These are phyloP conservation scores for Labia minor DNA, from an alignment of 2,888 invertebrate species.

Conservation along the genomic window DNA sequence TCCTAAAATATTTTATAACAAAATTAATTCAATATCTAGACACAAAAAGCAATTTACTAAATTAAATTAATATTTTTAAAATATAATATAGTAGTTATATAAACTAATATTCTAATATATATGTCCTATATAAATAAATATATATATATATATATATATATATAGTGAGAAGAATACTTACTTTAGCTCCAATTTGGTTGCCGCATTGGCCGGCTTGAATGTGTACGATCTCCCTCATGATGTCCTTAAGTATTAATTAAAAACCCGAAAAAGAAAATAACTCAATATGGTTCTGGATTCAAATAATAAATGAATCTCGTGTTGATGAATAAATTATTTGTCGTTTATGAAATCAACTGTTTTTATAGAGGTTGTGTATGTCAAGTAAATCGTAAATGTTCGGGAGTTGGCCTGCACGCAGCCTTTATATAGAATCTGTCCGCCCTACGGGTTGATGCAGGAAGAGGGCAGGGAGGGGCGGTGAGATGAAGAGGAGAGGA, in stretches of 20 bases:
- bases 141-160: background rate
- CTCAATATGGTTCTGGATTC: background rate
- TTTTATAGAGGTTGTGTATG: background rate
- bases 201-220: conserved; percentile 84
- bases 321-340: background rate
- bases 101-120: no score
- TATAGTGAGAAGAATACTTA: conserved; percentile 35
- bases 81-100: no score
- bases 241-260: conserved; percentile 20
- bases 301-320: background rate
- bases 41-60: no score
- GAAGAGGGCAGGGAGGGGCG: background rate
- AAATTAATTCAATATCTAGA: no score
- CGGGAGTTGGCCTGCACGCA: background rate
- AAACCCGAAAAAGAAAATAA: background rate
- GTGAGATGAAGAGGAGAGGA: background rate
- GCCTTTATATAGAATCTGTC: conserved; percentile 1
- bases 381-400: background rate
- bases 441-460: background rate
- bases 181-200: conserved; percentile 88
- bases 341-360: background rate
- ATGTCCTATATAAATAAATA: no score
- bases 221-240: conserved; percentile 89
- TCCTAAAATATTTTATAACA: no score
- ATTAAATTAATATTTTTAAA: no score